A percentile compares a stretch with the other conserved stretches of the same genome.
phyloP scores from a whole-genome alignment of 2,797 vertebrate genomes.

The Karalla daura region DNA sequence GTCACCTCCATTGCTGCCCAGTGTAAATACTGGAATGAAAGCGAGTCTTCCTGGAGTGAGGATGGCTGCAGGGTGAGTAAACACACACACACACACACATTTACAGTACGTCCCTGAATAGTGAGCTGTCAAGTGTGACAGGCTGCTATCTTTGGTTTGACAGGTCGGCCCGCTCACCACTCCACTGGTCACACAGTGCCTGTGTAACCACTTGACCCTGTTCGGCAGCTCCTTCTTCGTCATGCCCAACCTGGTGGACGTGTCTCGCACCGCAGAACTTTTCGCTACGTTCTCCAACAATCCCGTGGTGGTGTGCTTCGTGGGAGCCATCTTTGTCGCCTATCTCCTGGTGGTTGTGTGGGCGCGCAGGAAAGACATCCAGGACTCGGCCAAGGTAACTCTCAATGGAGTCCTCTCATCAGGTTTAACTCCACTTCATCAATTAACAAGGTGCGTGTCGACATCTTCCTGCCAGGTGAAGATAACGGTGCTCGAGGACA shows the following conservation, averaged over 20 bases:
- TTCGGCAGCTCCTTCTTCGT: slow-evolving; percentile 95
- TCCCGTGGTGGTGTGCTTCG: slow-evolving; percentile 92
- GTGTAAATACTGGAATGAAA: slow-evolving; percentile 94
- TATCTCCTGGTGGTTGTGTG: slow-evolving; percentile 90
- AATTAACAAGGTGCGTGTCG: background rate
- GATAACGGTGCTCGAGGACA: slow-evolving; percentile 92
- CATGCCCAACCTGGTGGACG: slow-evolving; percentile 90
- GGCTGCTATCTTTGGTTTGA: background rate
- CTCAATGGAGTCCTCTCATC: background rate
- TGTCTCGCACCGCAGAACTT: slow-evolving; percentile 88
- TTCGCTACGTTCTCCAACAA: slow-evolving; percentile 93
- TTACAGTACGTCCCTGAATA: background rate
- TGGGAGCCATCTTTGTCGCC: slow-evolving; percentile 87
- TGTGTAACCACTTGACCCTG: slow-evolving; percentile 95
- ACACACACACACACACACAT: background rate
- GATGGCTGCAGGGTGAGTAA: slow-evolving; percentile 89
- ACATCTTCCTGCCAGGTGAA: slow-evolving; percentile 83
- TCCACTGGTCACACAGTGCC: slow-evolving; percentile 86
- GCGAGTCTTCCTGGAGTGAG: slow-evolving; percentile 86
- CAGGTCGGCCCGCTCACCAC: slow-evolving; percentile 92
- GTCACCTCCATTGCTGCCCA: slow-evolving; percentile 88
- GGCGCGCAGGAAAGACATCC: slow-evolving; percentile 92
- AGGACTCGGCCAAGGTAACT: slow-evolving; percentile 90
- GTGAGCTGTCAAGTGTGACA: slow-evolving; percentile 3
- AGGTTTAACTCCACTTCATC: background rate